Conservation (phyloP, 2,888 invertebrate species). For the Pristionchus entomophagus region DNA sequence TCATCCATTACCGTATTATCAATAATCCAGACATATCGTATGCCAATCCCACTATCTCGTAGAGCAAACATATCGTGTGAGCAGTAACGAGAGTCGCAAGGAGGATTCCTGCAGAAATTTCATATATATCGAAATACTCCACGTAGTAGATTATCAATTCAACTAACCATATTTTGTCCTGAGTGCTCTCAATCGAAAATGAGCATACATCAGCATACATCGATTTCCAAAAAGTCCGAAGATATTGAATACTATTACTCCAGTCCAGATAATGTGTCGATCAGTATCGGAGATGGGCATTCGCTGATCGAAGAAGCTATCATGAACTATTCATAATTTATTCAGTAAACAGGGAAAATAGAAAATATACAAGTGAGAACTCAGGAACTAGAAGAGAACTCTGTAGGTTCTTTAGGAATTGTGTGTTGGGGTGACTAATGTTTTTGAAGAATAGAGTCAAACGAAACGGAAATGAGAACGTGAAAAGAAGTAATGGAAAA, state of each 20-base stretch:
- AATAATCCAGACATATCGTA: background rate
- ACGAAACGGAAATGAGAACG: too few relatives aligned
- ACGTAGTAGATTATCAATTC: background rate
- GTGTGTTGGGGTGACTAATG: too few relatives aligned
- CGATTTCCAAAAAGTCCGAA: slow-evolving; percentile 41
- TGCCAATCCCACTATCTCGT: background rate
- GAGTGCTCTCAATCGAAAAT: background rate
- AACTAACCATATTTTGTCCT: slow-evolving; percentile 38
- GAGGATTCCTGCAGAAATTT: background rate
- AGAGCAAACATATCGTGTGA: slow-evolving; percentile 3
- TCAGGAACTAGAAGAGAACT: background rate
- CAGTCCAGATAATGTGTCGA: slow-evolving; percentile 14
- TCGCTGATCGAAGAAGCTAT: background rate
- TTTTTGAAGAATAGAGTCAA: too few relatives aligned
- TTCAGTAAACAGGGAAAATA: background rate
- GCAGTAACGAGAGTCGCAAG: background rate
- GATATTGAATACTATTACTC: background rate
- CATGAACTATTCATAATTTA: background rate
- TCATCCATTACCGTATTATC: background rate
- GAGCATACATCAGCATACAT: slow-evolving; percentile 29
- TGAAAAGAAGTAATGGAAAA: too few relatives aligned
- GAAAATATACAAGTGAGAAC: background rate
- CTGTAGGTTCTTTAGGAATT: too few relatives aligned
- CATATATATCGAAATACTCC: too few relatives aligned
- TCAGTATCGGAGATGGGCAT: slow-evolving; percentile 7